Base-by-base conservation (phyloP, 1,140 invertebrate genomes). In the Heliconius hewitsoni region DNA sequence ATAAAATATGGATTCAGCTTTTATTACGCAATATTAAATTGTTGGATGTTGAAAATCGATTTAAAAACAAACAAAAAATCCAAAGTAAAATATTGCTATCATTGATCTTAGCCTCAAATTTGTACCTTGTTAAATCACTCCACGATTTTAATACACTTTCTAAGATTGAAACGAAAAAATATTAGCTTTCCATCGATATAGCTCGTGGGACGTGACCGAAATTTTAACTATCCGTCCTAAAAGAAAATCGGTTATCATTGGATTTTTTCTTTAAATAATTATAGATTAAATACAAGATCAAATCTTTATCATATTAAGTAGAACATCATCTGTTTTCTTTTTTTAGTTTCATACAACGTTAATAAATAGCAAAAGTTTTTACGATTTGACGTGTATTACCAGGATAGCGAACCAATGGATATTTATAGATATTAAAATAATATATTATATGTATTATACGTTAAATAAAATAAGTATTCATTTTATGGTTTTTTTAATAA, bases 121-220 rank as follows among this genome's bases (percentile, higher is more conserved):
- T n/a, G 72, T 52, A 66, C 30, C 71, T 27, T 27, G 60, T 85
- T 81, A 87, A 89, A 80, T 83, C 83, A 83, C 80, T 86, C 78
- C 83, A 82, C 78, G 82, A 82, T 86, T 89, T 89, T 87, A 86
- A 86, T 85, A 87, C 79, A 82, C 75, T 85, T 84, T 82, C 81
- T 78, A 82, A 85, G 82, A 88, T 86, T 84, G 84, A 85, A 84
- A 85, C 81, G 83, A 84, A 88, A 86, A 88, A 83, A 86, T 87
- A 87, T 79, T 74, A 76, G 66, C 78, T 77, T 66, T 75, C 76
- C 78, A 77, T 74, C 60, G 76, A 71, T 81, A 79, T 81, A 66
- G 75, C 70, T 71, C 50, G 23, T n/a, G 27, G 66, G 39, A 83
- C 83, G 83, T 84, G 83, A 82, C 74, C 57, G 71, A 79, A 80